A percentile compares a stretch with the other conserved stretches of the same genome.
Conservation (phyloP, 2,888 invertebrate species). For the Timema podura region DNA sequence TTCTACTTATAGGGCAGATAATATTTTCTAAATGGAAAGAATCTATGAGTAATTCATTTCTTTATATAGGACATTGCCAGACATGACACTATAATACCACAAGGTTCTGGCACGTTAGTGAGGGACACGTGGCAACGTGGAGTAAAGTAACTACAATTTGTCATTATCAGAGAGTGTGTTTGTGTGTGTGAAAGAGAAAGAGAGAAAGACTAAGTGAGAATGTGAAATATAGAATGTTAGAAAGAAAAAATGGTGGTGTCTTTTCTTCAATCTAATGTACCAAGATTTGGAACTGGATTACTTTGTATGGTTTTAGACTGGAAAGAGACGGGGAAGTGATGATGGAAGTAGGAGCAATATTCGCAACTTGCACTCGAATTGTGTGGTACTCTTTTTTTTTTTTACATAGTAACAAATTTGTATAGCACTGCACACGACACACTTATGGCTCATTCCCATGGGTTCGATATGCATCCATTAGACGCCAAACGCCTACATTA, state of each 20-base stretch:
- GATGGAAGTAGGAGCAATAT: conserved; percentile 18
- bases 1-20: conserved; percentile 31
- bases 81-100: conserved; percentile 22
- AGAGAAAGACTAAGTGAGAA: conserved; percentile 29
- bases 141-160: conserved; percentile 26
- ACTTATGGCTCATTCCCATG: conserved; percentile 19
- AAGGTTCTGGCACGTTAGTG: conserved; percentile 18
- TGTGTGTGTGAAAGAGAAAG: conserved; percentile 25
- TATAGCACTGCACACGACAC: conserved; percentile 21
- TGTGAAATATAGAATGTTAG: conserved; percentile 26
- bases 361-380: conserved; percentile 29
- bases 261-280: conserved; percentile 16
- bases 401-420: too few relatives aligned
- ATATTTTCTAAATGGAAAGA: conserved; percentile 31
- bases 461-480: conserved; percentile 30
- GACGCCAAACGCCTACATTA: conserved; percentile 31
- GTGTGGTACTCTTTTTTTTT: conserved; percentile 19
- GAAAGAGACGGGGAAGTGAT: conserved; percentile 11
- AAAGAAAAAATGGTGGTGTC: conserved; percentile 21
- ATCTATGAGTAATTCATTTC: conserved; percentile 29
- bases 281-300: conserved; percentile 17
- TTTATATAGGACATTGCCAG: conserved; percentile 28
- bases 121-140: conserved; percentile 25
- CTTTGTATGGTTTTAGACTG: conserved; percentile 11
- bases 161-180: conserved; percentile 22